These are phyloP conservation scores for Entomobrya multifasciata DNA, from an alignment of 2,888 invertebrate genomes.

Conservation along the genomic window DNA sequence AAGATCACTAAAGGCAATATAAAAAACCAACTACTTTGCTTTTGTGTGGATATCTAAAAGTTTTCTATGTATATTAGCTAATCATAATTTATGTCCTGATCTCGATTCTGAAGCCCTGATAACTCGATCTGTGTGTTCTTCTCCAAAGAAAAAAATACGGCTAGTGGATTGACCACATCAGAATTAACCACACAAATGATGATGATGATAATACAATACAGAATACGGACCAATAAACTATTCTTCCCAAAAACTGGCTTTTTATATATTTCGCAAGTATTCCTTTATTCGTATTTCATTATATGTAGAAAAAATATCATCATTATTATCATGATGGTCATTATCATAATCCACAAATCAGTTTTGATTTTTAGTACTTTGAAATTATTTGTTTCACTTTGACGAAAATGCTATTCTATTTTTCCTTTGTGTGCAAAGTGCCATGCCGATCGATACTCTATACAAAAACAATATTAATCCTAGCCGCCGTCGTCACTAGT, in stretches of 20 bases:
- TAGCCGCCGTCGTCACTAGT: not conserved
- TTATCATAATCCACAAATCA: not conserved
- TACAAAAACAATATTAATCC: too few relatives aligned
- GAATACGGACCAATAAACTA: too few relatives aligned
- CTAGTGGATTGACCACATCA: not conserved
- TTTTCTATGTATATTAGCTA: constrained; percentile 44
- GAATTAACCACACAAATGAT: not conserved
- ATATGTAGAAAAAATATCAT: not conserved
- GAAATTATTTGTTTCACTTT: not conserved
- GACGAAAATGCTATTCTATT: not conserved
- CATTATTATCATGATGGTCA: not conserved
- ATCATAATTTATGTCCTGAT: constrained; percentile 76
- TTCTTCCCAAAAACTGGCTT: too few relatives aligned
- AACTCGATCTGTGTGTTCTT: constrained; percentile 75
- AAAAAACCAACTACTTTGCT: not conserved
- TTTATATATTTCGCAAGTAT: not conserved
- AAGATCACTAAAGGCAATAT: constrained; percentile 22
- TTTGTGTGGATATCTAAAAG: not conserved
- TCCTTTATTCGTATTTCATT: not conserved
- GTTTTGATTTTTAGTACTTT: not conserved
- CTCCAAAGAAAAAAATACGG: too few relatives aligned
- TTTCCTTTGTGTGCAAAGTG: not conserved
- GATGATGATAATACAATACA: too few relatives aligned
- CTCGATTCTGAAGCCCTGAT: constrained; percentile 69
- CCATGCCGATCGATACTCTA: too few relatives aligned